These are phyloP conservation scores for Cairina moschata DNA, from an alignment of 2,113 vertebrate genomes.

Conservation along the genomic window DNA sequence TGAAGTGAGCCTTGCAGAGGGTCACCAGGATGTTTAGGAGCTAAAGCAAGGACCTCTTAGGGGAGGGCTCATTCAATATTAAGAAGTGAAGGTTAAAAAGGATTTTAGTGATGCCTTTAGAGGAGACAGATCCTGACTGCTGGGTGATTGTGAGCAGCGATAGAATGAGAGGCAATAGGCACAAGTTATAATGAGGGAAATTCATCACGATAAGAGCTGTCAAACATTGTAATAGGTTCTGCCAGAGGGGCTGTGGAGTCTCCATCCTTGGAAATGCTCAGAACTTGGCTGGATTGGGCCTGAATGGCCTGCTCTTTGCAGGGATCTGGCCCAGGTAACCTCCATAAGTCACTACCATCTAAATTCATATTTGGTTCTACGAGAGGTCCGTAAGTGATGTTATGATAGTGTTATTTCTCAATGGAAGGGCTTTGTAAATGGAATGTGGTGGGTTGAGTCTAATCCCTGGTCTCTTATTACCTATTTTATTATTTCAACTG, in stretches of 20 bases:
- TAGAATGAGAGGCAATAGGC: not conserved
- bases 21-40: not conserved
- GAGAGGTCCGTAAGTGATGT: not conserved
- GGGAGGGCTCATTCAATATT: not conserved
- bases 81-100: not conserved
- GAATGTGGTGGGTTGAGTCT: slow-evolving; percentile 40
- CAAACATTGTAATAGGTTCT: not conserved
- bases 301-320: not conserved
- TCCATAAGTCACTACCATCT: not conserved
- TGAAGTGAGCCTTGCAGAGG: not conserved
- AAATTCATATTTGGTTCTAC: not conserved
- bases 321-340: not conserved
- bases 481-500: slow-evolving; percentile 69
- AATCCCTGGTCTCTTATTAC: slow-evolving; percentile 63
- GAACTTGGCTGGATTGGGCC: not conserved
- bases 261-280: not conserved
- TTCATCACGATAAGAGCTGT: not conserved
- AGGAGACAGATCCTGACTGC: not conserved
- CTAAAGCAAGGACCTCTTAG: not conserved
- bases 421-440: slow-evolving; percentile 40
- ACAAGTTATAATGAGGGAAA: not conserved
- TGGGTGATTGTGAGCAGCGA: not conserved
- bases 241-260: not conserved
- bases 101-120: not conserved
- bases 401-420: slow-evolving; percentile 41